A percentile compares a stretch with the other conserved stretches of the same genome.
Evolutionary conservation across 64 coral and sea anemone species (phyloP).

Genomic region (Stylophora pistillata): DNA sequence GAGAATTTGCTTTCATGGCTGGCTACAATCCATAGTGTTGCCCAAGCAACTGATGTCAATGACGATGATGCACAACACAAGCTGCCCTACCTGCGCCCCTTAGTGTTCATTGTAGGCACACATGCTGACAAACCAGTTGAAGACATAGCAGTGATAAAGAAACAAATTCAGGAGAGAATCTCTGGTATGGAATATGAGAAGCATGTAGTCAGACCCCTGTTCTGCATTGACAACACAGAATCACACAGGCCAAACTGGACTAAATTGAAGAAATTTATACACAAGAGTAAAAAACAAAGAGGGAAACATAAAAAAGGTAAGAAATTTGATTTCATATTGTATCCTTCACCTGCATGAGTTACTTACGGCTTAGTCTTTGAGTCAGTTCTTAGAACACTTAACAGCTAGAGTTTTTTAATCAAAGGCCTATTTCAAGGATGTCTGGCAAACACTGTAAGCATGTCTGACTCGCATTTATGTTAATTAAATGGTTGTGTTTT

Average conservation of each 20-base stretch:
- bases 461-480: too few relatives aligned
- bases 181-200: slow-evolving; percentile 19
- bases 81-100: background rate
- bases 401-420: too few relatives aligned
- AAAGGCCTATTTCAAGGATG: too few relatives aligned
- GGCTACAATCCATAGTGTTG: background rate
- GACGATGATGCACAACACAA: background rate
- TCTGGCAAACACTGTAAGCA: too few relatives aligned
- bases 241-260: background rate
- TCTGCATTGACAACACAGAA: slow-evolving; percentile 41
- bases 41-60: background rate
- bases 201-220: background rate
- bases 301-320: background rate
- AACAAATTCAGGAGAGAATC: background rate
- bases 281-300: background rate
- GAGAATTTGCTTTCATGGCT: slow-evolving; percentile 47
- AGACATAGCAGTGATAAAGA: background rate
- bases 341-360: too few relatives aligned
- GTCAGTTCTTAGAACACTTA: too few relatives aligned
- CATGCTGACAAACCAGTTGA: slow-evolving; percentile 23
- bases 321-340: too few relatives aligned
- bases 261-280: too few relatives aligned
- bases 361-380: too few relatives aligned
- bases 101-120: slow-evolving; percentile 13
- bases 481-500: too few relatives aligned